Percentiles rank a stretch among this genome's conserved stretches.
phyloP scores from a whole-genome alignment of 2,888 invertebrate genomes.

The Ethmia dodecea region DNA sequence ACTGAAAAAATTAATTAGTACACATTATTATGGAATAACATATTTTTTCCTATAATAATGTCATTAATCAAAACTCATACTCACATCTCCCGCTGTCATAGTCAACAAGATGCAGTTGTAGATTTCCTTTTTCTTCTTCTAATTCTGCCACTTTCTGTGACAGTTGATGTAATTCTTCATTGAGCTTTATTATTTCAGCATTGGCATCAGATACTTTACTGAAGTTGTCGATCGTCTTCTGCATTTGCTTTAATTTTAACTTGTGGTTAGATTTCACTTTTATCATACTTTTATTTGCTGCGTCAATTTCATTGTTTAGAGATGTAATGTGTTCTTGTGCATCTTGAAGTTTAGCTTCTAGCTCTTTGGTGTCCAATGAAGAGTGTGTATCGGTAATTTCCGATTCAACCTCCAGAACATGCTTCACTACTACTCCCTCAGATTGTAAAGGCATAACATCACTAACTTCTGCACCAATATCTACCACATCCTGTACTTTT shows the following conservation, averaged over 20 bases:
- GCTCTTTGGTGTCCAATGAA: too few relatives aligned
- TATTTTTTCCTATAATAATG: too few relatives aligned
- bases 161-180: conserved; percentile 79
- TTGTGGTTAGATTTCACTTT: conserved; percentile 85
- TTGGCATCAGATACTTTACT: conserved; percentile 82
- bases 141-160: conserved; percentile 88
- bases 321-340: conserved; percentile 64
- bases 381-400: conserved; percentile 20
- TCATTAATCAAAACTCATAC: too few relatives aligned
- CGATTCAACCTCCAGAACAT: neutral
- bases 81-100: conserved; percentile 84
- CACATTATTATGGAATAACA: too few relatives aligned
- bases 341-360: conserved; percentile 62
- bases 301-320: conserved; percentile 84
- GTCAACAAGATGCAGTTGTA: conserved; percentile 90
- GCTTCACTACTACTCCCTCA: neutral
- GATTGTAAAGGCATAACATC: conserved; percentile 15
- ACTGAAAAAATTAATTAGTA: conserved; percentile 60
- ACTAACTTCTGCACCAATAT: conserved; percentile 41
- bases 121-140: conserved; percentile 94
- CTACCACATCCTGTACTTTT: conserved; percentile 25
- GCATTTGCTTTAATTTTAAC: conserved; percentile 84
- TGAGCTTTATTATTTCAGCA: conserved; percentile 81
- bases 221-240: conserved; percentile 83
- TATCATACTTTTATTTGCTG: conserved; percentile 85